Conservation (phyloP, 2,888 invertebrate genomes). For the Agonopterix alstromeriana region DNA sequence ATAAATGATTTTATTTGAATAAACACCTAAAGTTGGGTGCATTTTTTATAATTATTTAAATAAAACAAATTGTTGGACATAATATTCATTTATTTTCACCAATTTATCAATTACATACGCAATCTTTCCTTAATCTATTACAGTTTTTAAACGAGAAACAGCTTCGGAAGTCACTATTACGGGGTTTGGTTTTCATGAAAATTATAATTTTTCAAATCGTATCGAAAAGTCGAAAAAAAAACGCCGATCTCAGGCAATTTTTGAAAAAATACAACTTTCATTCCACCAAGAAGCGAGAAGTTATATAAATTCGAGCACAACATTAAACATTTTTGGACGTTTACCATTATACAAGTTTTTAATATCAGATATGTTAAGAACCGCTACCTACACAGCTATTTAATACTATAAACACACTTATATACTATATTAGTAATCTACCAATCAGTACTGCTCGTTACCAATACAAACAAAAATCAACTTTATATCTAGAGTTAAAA, state of each 20-base stretch:
- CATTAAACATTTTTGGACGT: conserved; percentile 23
- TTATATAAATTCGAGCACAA: conserved; percentile 14
- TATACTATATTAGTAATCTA: conserved; percentile 18
- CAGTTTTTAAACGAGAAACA: conserved; percentile 26
- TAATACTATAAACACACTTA: conserved; percentile 39
- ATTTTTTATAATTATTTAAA: neutral
- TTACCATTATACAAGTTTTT: conserved; percentile 15
- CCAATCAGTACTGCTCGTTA: conserved; percentile 46
- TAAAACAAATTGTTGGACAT: conserved; percentile 39
- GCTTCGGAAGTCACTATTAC: conserved; percentile 24
- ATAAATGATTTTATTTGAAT: too few species aligned
- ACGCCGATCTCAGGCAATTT: too few species aligned
- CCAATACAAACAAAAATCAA: conserved; percentile 14
- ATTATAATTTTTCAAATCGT: conserved; percentile 2
- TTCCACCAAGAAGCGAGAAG: conserved; percentile 1
- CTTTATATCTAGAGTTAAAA: conserved; percentile 8
- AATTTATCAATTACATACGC: conserved; percentile 20
- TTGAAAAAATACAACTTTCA: too few species aligned
- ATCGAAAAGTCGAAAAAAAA: neutral
- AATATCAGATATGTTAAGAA: conserved; percentile 32
- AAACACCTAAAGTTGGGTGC: too few species aligned
- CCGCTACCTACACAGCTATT: conserved; percentile 30
- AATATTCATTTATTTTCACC: conserved; percentile 47
- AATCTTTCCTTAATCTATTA: conserved; percentile 22
- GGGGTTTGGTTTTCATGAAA: conserved; percentile 1